Evolutionary conservation across 92 coral and sea anemone genomes (phyloP).

Genomic region (Phenganax stokvisi): DNA sequence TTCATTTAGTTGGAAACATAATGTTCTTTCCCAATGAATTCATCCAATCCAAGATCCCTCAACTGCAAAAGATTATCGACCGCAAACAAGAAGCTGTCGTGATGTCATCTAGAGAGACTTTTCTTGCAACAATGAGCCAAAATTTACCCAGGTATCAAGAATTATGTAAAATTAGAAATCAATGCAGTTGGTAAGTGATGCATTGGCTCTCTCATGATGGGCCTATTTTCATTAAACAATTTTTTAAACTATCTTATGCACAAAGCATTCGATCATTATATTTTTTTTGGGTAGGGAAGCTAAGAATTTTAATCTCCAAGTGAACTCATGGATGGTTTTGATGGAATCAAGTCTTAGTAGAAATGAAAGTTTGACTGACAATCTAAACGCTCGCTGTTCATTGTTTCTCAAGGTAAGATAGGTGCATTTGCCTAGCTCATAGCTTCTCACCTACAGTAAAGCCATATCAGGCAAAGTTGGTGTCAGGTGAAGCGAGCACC

Average conservation of each 20-base stretch:
- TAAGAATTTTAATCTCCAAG: conserved; percentile 78
- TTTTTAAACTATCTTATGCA: background rate
- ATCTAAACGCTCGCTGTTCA: conserved; percentile 71
- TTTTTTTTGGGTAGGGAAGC: conserved; percentile 57
- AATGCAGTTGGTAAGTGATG: background rate
- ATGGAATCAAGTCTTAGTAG: conserved; percentile 80
- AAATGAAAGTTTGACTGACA: conserved; percentile 63
- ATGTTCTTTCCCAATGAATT: conserved; percentile 98
- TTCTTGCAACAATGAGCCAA: conserved; percentile 66
- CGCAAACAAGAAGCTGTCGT: conserved; percentile 79
- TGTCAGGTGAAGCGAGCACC: no score
- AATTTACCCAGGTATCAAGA: conserved; percentile 63
- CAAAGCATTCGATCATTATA: background rate
- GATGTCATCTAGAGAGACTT: conserved; percentile 65
- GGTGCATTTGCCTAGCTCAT: background rate
- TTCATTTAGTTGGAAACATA: conserved; percentile 85
- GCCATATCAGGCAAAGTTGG: no score
- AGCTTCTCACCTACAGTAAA: background rate
- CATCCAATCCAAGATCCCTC: conserved; percentile 76
- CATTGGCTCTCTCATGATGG: background rate
- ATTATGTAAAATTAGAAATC: background rate
- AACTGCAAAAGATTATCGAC: conserved; percentile 71
- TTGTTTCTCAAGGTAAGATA: conserved; percentile 75
- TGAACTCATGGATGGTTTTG: conserved; percentile 95
- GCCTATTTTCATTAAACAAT: no score